Evolutionary conservation across 2,113 vertebrate genomes (phyloP), one percentile per base, ranked within the genome.

Genomic region (Passer domesticus): DNA sequence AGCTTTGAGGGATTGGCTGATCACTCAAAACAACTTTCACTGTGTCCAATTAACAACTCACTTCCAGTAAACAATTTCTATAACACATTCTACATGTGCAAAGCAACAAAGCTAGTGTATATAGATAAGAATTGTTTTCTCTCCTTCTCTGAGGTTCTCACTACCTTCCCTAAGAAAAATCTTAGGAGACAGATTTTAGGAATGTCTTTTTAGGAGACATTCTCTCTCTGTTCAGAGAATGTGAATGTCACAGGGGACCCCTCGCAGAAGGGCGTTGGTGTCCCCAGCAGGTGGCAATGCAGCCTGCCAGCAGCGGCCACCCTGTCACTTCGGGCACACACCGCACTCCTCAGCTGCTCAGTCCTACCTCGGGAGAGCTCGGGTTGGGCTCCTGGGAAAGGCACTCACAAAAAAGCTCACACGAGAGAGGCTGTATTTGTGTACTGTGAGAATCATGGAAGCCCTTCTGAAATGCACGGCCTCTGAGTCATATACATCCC

Each of bases 241-340:
- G 53, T 56, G 53, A 14, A 33, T 33, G 19, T 31, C 19, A 9
- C 12, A 56, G 41, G 47, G 46, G 47, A 21, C 4, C 33, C 23
- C 7, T 21, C 1, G 3, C 41, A 14, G 23, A 43, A 63, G n/a
- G 28, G 27, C 56, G 10, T 18, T 15, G 9, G 41, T 91, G 75
- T 59, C 64, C 96, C 97, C 97, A 97, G 95, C 87, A 98, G 98
- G 83, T 98, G 97, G 96, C 97, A 96, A 92, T 93, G 96, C 69
- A 97, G 94, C 88, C 95, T 35, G 63, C 23, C 64, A 37, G 82
- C 91, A 91, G 74, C 31, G 23, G 60, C 30, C 41, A 19, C 44
- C 15, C 44, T 4, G 50, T 24, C 0, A 0, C 55, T 21, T 10
- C 8, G 3, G 39, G 35, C 28, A 7, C 33, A 7, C 1, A 4